phyloP scores from a whole-genome alignment of 1,140 invertebrate genomes.

The Bradynema listronoti region DNA sequence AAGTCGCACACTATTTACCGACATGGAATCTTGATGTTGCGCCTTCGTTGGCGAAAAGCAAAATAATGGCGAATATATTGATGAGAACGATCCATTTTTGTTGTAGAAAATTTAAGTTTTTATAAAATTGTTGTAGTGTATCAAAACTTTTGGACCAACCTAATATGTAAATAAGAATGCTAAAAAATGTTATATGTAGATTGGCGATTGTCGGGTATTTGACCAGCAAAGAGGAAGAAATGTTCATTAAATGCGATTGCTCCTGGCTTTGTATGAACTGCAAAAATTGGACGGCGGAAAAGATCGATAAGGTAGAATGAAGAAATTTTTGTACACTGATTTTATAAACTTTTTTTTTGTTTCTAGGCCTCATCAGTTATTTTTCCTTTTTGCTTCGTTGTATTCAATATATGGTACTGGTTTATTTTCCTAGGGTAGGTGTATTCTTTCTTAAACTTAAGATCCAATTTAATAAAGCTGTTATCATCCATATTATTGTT shows the following conservation, averaged over 20 bases:
- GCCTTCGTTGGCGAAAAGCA: too few relatives aligned
- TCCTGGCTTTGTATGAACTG: constrained; percentile 48
- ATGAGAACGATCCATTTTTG: background rate
- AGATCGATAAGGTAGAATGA: constrained; percentile 43
- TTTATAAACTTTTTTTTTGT: constrained; percentile 13
- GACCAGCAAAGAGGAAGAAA: constrained; percentile 32
- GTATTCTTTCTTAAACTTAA: too few relatives aligned
- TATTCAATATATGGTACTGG: constrained; percentile 58
- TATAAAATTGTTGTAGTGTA: background rate
- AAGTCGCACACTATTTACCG: background rate
- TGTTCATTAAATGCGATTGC: constrained; percentile 41
- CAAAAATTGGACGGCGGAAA: constrained; percentile 51
- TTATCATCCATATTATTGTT: background rate
- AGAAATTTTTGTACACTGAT: background rate
- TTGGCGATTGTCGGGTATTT: constrained; percentile 54
- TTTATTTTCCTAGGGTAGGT: constrained; percentile 55
- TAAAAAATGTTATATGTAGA: constrained; percentile 8
- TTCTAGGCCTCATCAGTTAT: constrained; percentile 48
- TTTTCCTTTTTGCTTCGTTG: constrained; percentile 46
- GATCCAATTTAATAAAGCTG: too few relatives aligned
- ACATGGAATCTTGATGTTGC: background rate
- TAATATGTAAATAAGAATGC: background rate
- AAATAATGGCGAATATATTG: too few relatives aligned
- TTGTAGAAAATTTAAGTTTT: background rate
- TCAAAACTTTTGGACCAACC: background rate